Percentiles rank a stretch among this genome's conserved stretches.
These are phyloP conservation scores for Steinernema carpocapsae DNA, from an alignment of 2,888 invertebrate genomes.

Conservation along the genomic window DNA sequence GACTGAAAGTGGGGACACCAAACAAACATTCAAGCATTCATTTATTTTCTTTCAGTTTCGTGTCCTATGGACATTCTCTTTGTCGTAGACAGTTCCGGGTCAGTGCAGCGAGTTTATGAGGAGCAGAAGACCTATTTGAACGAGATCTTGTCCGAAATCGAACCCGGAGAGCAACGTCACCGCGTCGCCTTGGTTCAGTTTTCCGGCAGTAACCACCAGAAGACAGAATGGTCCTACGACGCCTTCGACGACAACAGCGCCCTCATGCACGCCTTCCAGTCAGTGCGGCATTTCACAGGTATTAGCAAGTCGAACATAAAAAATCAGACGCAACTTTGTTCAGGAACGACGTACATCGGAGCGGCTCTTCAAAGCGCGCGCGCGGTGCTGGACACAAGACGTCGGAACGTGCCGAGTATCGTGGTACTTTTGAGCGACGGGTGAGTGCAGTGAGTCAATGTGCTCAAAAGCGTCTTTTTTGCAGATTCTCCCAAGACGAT, in stretches of 20 bases:
- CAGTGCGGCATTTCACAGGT: constrained; percentile 58
- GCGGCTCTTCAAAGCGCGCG: constrained; percentile 59
- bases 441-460: constrained; percentile 37
- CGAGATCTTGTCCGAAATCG: constrained; percentile 44
- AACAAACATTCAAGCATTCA: background rate
- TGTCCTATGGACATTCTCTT: constrained; percentile 65
- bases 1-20: background rate
- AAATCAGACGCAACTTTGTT: background rate
- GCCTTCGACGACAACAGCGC: constrained; percentile 49
- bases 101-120: constrained; percentile 61
- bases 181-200: constrained; percentile 66
- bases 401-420: constrained; percentile 56
- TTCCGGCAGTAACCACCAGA: constrained; percentile 64
- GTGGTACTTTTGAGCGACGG: constrained; percentile 66
- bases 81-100: constrained; percentile 65
- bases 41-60: constrained; percentile 2
- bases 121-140: constrained; percentile 52
- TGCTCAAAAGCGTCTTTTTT: background rate
- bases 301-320: background rate
- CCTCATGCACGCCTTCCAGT: constrained; percentile 59
- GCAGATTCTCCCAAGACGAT: constrained; percentile 59
- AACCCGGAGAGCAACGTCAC: constrained; percentile 47
- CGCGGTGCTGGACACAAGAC: constrained; percentile 55
- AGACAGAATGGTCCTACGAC: constrained; percentile 64
- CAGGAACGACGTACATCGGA: constrained; percentile 67